Base-by-base conservation (phyloP, 2,888 invertebrate genomes). In the Meloe dianella region DNA sequence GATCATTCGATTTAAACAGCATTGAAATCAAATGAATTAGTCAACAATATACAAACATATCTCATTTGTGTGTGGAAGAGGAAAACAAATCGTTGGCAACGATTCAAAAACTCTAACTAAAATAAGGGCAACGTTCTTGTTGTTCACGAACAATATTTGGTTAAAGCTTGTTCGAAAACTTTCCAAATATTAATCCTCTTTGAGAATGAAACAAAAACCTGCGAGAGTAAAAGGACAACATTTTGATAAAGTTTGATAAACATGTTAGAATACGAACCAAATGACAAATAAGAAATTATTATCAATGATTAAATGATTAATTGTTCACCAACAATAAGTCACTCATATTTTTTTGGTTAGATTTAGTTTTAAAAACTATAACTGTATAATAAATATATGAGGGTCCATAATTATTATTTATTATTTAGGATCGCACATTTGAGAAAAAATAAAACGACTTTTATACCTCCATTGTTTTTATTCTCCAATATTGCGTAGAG, bases 61-160 rank as follows among this genome's bases (percentile, higher is more conserved):
- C 35, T 5, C 17, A 17, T 41, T n/a, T 41, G 41, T 41, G 7
- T 41, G n/a, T 3, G 10, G n/a, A 7, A 7, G 41, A 41, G 17
- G 41, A n/a, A 41, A 41, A 41, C 41, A 41, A 41, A 41, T 41
- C 41, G 5, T 41, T 41, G 41, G 41, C 41, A 41, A n/a, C n/a
- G n/a, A 7, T 41, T 41, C 41, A 41, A 41, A 41, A 41, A 41
- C 41, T 41, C n/a, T 5, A 41, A 41, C 41, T 1, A 41, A 41
- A 41, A n/a, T 41, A 41, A 17, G 41, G 41, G 41, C 41, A 41
- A 41, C 17, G 41, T 41, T 41, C 41, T 17, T 41, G 35, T 35
- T 35, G 35, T 35, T 4, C n/a, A 17, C n/a, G n/a, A 17, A n/a
- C 41, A 41, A 41, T 41, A 41, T 41, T 41, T 41, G 41, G 41